Conservation (phyloP, 2,797 vertebrate species). For the Urophycis tenuis region DNA sequence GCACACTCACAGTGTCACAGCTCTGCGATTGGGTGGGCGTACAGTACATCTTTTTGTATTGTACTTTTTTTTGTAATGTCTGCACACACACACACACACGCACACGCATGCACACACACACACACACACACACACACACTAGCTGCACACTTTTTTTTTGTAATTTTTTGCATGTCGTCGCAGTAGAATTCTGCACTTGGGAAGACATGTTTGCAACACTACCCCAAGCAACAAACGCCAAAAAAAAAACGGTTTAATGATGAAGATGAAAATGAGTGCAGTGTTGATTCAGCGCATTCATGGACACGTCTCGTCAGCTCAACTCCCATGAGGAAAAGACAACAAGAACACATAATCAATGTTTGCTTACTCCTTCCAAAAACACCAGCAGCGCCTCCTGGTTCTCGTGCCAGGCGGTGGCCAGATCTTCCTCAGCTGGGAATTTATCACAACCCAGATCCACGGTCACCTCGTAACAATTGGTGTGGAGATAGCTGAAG, state of each 20-base stretch:
- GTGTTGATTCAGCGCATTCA: background rate
- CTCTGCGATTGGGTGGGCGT: no score
- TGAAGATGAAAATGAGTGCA: no score
- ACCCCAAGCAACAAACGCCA: background rate
- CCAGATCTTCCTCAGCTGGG: slow-evolving; percentile 82
- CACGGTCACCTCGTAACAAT: slow-evolving; percentile 93
- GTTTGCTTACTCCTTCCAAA: slow-evolving; percentile 73
- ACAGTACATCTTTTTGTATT: no score
- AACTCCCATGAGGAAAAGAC: background rate
- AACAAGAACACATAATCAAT: background rate
- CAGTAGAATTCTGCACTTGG: background rate
- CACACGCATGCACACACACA: no score
- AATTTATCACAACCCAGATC: slow-evolving; percentile 91
- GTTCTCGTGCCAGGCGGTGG: slow-evolving; percentile 83
- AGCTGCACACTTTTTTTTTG: no score
- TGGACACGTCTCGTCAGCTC: no score
- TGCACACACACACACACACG: no score
- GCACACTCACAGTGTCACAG: background rate
- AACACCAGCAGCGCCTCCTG: slow-evolving; percentile 83
- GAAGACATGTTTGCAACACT: background rate
- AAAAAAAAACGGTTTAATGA: background rate
- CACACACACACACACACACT: no score
- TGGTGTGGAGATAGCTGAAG: slow-evolving; percentile 97
- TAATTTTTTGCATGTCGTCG: no score
- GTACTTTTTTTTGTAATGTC: no score